Percentiles rank a stretch among this genome's conserved stretches.
phyloP scores from a whole-genome alignment of 2,888 invertebrate species.

The Drosophila quasianomalipes region DNA sequence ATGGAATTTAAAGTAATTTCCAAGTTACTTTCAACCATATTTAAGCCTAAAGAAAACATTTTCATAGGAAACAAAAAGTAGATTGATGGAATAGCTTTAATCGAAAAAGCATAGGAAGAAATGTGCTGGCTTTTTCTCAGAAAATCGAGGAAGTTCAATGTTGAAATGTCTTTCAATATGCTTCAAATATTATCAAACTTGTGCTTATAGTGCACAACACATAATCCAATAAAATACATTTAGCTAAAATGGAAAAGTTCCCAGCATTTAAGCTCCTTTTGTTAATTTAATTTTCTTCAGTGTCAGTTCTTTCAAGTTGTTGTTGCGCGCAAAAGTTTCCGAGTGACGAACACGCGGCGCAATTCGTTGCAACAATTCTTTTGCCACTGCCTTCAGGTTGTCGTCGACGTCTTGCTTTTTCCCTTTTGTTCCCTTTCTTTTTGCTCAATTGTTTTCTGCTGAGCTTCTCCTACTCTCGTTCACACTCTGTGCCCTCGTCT shows the following conservation, averaged over 20 bases:
- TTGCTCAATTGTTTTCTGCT: constrained; percentile 25
- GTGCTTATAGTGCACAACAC: too few species aligned
- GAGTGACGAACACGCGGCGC: constrained; percentile 51
- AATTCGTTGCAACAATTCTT: constrained; percentile 62
- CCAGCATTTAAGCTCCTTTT: not conserved
- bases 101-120: not conserved
- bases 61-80: not conserved
- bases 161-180: not conserved
- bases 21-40: too few species aligned
- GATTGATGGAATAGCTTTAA: not conserved
- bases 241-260: not conserved
- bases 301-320: constrained; percentile 17
- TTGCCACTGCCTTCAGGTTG: constrained; percentile 26
- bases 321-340: constrained; percentile 51
- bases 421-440: constrained; percentile 11
- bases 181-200: too few species aligned
- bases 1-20: not conserved
- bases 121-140: not conserved
- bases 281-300: constrained; percentile 24
- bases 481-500: not conserved
- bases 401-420: constrained; percentile 12
- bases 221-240: not conserved
- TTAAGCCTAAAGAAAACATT: not conserved
- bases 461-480: constrained; percentile 40
- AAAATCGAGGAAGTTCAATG: not conserved